phyloP scores from a whole-genome alignment of 1,140 invertebrate species.

The Brachionus rubens region DNA sequence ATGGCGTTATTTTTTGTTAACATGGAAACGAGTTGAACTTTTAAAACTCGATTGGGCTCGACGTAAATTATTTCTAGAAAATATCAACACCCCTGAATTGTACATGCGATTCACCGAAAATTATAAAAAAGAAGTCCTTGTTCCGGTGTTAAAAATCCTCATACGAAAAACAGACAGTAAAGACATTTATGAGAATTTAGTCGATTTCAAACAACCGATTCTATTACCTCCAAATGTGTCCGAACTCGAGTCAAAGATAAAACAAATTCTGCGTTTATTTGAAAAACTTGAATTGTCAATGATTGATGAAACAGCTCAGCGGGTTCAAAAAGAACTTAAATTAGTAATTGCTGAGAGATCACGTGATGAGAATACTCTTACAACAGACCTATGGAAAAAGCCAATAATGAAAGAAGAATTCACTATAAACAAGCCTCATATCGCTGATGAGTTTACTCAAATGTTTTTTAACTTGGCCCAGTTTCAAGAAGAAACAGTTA shows the following conservation, averaged over 20 bases:
- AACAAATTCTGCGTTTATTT: slow-evolving; percentile 8
- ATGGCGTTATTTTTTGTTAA: slow-evolving; percentile 55
- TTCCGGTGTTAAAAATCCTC: slow-evolving; percentile 11
- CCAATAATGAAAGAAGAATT: slow-evolving; percentile 60
- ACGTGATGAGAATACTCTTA: slow-evolving; percentile 55
- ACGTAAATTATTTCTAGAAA: slow-evolving; percentile 52
- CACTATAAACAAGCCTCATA: slow-evolving; percentile 55
- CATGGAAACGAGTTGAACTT: slow-evolving; percentile 58
- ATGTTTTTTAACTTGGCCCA: slow-evolving; percentile 51
- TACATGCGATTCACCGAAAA: slow-evolving; percentile 51
- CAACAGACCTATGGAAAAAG: slow-evolving; percentile 60
- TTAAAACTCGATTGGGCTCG: slow-evolving; percentile 56
- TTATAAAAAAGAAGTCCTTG: slow-evolving; percentile 39
- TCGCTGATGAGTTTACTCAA: slow-evolving; percentile 55
- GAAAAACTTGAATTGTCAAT: slow-evolving; percentile 49
- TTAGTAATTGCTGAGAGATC: slow-evolving; percentile 55
- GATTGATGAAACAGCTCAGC: slow-evolving; percentile 55
- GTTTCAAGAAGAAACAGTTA: slow-evolving; percentile 49
- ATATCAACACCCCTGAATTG: slow-evolving; percentile 51
- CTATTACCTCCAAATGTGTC: slow-evolving; percentile 22
- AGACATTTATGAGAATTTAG: slow-evolving; percentile 21
- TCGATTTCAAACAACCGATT: slow-evolving; percentile 37
- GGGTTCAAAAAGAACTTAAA: slow-evolving; percentile 54
- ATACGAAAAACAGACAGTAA: not conserved
- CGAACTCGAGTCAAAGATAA: slow-evolving; percentile 18